Base-by-base conservation (phyloP, 2,888 invertebrate genomes). In the Luperina nickerlii region DNA sequence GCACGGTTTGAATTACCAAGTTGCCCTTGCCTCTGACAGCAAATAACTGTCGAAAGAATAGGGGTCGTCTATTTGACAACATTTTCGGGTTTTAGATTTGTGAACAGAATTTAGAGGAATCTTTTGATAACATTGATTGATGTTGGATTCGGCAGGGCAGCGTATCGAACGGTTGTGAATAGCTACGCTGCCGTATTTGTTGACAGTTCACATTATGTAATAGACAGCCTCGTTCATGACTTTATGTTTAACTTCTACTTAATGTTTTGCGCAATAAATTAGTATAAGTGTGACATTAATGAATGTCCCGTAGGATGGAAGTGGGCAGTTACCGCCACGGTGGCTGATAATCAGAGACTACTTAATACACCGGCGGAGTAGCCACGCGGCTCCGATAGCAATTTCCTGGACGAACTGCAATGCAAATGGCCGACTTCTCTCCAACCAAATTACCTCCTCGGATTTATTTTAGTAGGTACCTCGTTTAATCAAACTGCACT, bases 381-480 rank as follows among this genome's bases (percentile, higher is more conserved):
- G 75, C 80, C 78, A 78, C 84, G 80, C 76, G 83, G 79, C 74
- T 81, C 79, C 82, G 83, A 91, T 81, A 84, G 84, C 86, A 81
- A 94, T 94, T 94, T 94, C 94, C 94, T 92, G 93, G 90, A 90
- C 91, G 90, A 88, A 87, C 89, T 88, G 86, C 90, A 88, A 92
- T 91, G 93, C 94, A 92, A 94, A 94, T 93, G 91, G 90, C 91
- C 90, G 90, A 87, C 87, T 89, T 79, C 84, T 91, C 90, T 90
- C 90, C 88, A 90, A 90, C 92, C 89, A 90, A 91, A 92, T 92
- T 89, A 83, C 83, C 85, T 87, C 85, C 88, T 91, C 82, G 81
- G 84, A 79, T 92, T 91, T 90, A 90, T 92, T 93, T 92, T 89
- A 90, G 90, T n/a, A n/a, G n/a, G n/a, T 90, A 84, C 86, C 82